phyloP scores from a whole-genome alignment of 2,888 invertebrate genomes.

The Sceliomorpha sp. region DNA sequence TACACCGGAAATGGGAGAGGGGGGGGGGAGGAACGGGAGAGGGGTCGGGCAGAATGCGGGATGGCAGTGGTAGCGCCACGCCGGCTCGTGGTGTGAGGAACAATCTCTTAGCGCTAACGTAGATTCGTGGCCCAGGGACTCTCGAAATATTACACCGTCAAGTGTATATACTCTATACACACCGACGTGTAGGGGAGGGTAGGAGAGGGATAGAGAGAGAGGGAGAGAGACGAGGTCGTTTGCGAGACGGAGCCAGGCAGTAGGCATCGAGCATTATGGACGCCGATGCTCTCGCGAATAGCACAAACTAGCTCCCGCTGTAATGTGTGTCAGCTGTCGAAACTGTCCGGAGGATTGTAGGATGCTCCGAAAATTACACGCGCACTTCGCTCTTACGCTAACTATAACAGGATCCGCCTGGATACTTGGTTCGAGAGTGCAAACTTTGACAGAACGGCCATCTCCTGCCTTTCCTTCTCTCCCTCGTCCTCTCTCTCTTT shows the following conservation, averaged over 20 bases:
- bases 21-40: no score
- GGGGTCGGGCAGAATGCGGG: no score
- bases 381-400: constrained; percentile 21
- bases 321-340: constrained; percentile 62
- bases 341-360: constrained; percentile 39
- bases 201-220: no score
- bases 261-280: constrained; percentile 57
- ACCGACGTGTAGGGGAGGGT: no score
- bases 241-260: constrained; percentile 1
- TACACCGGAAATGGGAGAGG: constrained; percentile 74
- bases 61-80: constrained; percentile 54
- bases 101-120: constrained; percentile 79
- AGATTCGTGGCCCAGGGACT: constrained; percentile 75
- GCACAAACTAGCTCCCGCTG: constrained; percentile 2
- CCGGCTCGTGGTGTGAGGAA: constrained; percentile 65
- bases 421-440: constrained; percentile 31
- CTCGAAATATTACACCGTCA: constrained; percentile 75
- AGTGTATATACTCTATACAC: constrained; percentile 48
- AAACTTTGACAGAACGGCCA: constrained; percentile 30
- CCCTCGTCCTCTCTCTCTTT: no score
- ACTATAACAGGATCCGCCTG: constrained; percentile 20
- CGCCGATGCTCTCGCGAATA: constrained; percentile 3
- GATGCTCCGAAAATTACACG: constrained; percentile 38
- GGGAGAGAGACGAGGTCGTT: no score
- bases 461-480: no score